Evolutionary conservation across 2,797 vertebrate species (phyloP).

Genomic region (Pipistrellus nathusii): DNA sequence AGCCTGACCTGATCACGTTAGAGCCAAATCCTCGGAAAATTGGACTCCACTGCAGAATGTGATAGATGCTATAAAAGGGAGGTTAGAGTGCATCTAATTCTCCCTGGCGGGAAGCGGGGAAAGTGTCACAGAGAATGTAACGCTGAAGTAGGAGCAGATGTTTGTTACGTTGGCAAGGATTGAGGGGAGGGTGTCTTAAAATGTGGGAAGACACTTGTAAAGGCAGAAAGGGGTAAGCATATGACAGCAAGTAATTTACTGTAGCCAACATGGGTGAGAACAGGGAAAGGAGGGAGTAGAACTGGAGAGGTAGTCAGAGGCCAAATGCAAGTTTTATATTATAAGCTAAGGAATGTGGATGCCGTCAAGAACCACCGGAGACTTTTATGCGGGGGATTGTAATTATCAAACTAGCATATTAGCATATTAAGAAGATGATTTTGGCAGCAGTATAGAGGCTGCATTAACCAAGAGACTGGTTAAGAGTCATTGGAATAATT

Average conservation of each 20-base stretch:
- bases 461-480: neutral
- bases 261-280: neutral
- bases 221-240: slow-evolving; percentile 16
- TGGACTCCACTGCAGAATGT: neutral
- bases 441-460: neutral
- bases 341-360: slow-evolving; percentile 14
- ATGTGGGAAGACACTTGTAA: slow-evolving; percentile 10
- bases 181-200: neutral
- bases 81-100: neutral
- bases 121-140: neutral
- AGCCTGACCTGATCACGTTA: neutral
- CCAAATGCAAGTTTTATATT: neutral
- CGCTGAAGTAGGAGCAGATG: slow-evolving; percentile 4
- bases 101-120: neutral
- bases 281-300: neutral
- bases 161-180: slow-evolving; percentile 27
- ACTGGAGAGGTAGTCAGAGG: neutral
- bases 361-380: neutral
- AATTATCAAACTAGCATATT: neutral
- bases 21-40: neutral
- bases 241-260: slow-evolving; percentile 25
- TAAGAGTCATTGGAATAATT: neutral
- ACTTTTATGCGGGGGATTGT: neutral
- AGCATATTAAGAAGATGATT: neutral
- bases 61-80: neutral